Base-by-base conservation (phyloP, 2,797 vertebrate genomes). In the Cuniculus paca region DNA sequence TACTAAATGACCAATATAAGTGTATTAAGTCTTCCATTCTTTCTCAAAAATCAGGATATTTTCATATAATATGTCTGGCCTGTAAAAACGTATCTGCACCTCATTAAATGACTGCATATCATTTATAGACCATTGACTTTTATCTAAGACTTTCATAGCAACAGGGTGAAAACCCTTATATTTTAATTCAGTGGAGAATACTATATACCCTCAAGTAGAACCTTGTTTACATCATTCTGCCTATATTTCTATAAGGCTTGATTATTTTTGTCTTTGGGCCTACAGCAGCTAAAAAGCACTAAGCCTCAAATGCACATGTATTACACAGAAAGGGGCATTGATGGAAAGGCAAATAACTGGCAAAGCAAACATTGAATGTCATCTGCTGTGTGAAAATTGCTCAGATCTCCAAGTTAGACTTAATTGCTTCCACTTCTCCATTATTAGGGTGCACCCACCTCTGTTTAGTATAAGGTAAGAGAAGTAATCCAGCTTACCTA, bases 261-360 rank as follows among this genome's bases (percentile, higher is more conserved):
- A 83, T 86, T 94, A 61, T 87, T 93, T 75, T 91, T 58, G 45
- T 88, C 96, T 92, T 95, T 52, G 68, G 61, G 84, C 75, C 75
- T 34, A 42, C 20, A 58, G 26, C 12, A 94, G 39, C 65, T 78
- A 93, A 91, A 93, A 92, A 68, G 34, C 31, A 86, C 50, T 74
- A 74, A 77, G 56, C 42, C 93, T 26, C n/a, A 97, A 81, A 90
- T 52, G 39, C 19, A 95, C 20, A 80, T 36, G 74, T 95, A 83
- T 22, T 95, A 56, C 65, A 34, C 72, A 86, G 72, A 83, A 96
- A 93, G 13, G 28, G 28, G 60, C 70, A 68, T 26, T 94, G 61
- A 95, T 17, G 39, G 52, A 81, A 90, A 34, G 61, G 50, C 75
- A 14, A 77, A 85, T 91, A 94, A 90, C 45, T 81, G 91, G 39